Evolutionary conservation across 2,797 vertebrate species (phyloP).

Genomic region (Otolemur crassicaudatus): DNA sequence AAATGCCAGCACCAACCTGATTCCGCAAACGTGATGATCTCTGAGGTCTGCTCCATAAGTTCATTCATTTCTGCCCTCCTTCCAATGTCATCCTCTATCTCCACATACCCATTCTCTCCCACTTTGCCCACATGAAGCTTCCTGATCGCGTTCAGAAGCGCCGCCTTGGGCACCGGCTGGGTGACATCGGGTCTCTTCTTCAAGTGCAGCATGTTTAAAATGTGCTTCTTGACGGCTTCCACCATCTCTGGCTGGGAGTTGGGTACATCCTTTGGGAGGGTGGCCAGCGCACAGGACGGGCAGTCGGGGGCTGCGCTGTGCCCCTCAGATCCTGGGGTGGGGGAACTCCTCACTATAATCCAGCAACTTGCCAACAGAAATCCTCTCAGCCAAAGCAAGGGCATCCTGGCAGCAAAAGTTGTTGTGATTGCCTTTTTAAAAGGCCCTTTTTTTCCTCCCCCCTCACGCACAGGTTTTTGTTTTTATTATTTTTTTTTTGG

Average conservation of each 20-base stretch:
- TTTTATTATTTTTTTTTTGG: conserved; percentile 57
- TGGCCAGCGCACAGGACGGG: conserved; percentile 93
- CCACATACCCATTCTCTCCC: conserved; percentile 93
- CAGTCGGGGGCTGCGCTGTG: conserved; percentile 89
- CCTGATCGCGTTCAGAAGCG: conserved; percentile 95
- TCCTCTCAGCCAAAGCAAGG: conserved; percentile 89
- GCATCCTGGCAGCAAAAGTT: conserved; percentile 91
- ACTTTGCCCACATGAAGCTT: conserved; percentile 95
- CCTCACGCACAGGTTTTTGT: conserved; percentile 82
- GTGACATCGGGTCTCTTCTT: conserved; percentile 96
- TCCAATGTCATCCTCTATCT: conserved; percentile 93
- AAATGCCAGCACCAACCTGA: conserved; percentile 91
- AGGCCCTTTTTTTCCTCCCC: conserved; percentile 88
- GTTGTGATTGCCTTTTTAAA: conserved; percentile 88
- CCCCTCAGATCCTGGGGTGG: conserved; percentile 89
- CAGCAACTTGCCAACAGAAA: conserved; percentile 90
- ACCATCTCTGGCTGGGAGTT: conserved; percentile 94
- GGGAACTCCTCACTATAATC: conserved; percentile 91
- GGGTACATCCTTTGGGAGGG: conserved; percentile 90
- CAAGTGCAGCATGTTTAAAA: conserved; percentile 97
- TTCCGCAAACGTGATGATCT: conserved; percentile 94
- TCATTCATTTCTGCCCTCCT: conserved; percentile 90
- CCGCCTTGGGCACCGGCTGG: conserved; percentile 94
- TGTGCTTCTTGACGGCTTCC: conserved; percentile 97
- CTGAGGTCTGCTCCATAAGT: conserved; percentile 93